These are phyloP conservation scores for Coracopsis vasa DNA, from an alignment of 2,113 vertebrate species.

Conservation along the genomic window DNA sequence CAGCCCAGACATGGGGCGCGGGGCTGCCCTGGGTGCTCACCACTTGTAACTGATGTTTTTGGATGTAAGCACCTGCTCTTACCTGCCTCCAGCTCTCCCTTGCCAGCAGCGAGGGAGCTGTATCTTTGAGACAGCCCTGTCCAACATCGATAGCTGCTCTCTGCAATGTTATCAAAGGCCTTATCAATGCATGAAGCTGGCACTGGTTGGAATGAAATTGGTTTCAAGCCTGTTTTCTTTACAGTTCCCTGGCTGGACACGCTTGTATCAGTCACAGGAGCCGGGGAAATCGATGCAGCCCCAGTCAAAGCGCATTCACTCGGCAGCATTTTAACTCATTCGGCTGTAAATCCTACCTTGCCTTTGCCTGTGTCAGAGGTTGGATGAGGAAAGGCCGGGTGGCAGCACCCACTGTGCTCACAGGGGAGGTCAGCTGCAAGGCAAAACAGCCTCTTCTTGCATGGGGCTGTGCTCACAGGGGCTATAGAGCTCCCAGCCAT, in stretches of 20 bases:
- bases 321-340: background rate
- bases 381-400: background rate
- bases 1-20: fast-evolving
- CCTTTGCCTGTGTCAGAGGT: background rate
- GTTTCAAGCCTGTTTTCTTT: constrained; percentile 37
- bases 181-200: background rate
- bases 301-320: background rate
- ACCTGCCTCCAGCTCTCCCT: background rate
- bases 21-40: background rate
- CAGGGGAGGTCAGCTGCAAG: fast-evolving
- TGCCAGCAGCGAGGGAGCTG: background rate
- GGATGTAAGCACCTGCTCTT: background rate
- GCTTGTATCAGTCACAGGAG: background rate
- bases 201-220: background rate
- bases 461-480: background rate
- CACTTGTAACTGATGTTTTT: background rate
- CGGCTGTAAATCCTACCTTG: background rate
- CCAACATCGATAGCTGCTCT: background rate
- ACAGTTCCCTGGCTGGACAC: background rate
- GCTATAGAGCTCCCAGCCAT: background rate
- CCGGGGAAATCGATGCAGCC: fast-evolving
- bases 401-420: background rate
- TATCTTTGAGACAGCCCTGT: fast-evolving
- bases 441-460: background rate
- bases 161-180: background rate